Evolutionary conservation across 2,888 invertebrate genomes (phyloP).

Genomic region (Drosophila mettleri): DNA sequence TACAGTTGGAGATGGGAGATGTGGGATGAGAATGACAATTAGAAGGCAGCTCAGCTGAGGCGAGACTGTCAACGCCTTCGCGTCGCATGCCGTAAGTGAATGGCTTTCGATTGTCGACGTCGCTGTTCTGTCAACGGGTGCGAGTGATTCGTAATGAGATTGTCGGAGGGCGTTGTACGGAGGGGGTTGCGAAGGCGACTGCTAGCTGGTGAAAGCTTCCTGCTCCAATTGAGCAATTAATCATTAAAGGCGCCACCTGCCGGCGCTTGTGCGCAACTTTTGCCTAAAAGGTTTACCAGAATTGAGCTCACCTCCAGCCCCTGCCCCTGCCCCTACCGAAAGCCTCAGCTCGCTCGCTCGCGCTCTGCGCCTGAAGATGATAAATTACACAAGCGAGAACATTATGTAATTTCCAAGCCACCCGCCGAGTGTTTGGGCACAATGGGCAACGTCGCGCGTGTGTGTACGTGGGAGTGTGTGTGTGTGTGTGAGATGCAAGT

Average conservation of each 20-base stretch:
- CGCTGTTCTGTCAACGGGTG: slow-evolving; percentile 26
- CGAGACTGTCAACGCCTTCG: slow-evolving; percentile 33
- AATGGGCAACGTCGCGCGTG: not conserved
- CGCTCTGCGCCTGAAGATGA: slow-evolving; percentile 65
- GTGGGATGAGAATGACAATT: slow-evolving; percentile 26
- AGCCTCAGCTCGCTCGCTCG: slow-evolving; percentile 16
- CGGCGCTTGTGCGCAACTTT: slow-evolving; percentile 37
- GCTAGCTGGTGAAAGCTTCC: slow-evolving; percentile 37
- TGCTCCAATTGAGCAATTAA: slow-evolving; percentile 72
- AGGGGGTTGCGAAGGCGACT: not conserved
- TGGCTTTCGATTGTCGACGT: slow-evolving; percentile 25
- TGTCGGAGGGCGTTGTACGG: too few species aligned
- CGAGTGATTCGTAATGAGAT: not conserved
- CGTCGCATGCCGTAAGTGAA: slow-evolving; percentile 17
- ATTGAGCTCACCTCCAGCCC: not conserved
- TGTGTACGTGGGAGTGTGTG: slow-evolving; percentile 10
- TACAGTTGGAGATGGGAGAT: slow-evolving; percentile 8
- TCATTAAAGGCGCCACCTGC: slow-evolving; percentile 66
- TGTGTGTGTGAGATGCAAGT: slow-evolving; percentile 43
- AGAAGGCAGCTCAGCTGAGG: slow-evolving; percentile 20
- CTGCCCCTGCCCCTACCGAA: not conserved
- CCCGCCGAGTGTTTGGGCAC: slow-evolving; percentile 5
- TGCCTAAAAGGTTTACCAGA: slow-evolving; percentile 62
- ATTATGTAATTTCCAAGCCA: slow-evolving; percentile 46
- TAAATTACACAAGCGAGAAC: slow-evolving; percentile 66